Evolutionary conservation across 2,888 invertebrate genomes (phyloP).

Genomic region (Stegana nigrithorax): DNA sequence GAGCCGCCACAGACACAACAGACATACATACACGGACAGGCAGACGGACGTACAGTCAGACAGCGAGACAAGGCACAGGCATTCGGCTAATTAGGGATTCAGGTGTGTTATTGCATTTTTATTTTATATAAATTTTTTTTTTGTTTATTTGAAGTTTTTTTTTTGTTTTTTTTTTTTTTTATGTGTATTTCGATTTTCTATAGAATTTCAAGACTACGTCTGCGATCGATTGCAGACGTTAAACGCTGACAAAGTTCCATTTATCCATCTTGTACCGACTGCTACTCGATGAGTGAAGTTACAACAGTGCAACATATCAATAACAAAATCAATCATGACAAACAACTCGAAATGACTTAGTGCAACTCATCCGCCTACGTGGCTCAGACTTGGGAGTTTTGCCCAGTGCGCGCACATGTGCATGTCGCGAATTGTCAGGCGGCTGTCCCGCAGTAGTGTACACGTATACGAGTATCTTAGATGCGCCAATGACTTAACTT

Average conservation of each 20-base stretch:
- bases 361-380: neutral
- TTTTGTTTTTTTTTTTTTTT: too few species aligned
- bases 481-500: neutral
- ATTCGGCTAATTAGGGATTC: conserved; percentile 51
- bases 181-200: conserved; percentile 52
- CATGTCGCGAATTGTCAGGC: neutral
- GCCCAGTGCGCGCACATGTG: neutral
- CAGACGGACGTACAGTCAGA: conserved; percentile 23
- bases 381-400: neutral
- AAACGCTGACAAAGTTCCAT: conserved; percentile 4
- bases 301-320: neutral
- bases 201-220: conserved; percentile 44
- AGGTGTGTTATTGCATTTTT: conserved; percentile 56
- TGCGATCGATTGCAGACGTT: conserved; percentile 4
- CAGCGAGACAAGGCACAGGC: conserved; percentile 1
- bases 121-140: neutral
- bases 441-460: too few species aligned
- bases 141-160: too few species aligned
- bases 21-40: too few species aligned
- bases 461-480: too few species aligned
- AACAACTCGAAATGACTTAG: neutral
- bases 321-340: too few species aligned
- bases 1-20: too few species aligned
- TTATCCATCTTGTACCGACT: neutral
- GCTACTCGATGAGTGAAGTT: neutral